These are phyloP conservation scores for Drosophila mimica DNA, from an alignment of 2,888 invertebrate species.

Conservation along the genomic window DNA sequence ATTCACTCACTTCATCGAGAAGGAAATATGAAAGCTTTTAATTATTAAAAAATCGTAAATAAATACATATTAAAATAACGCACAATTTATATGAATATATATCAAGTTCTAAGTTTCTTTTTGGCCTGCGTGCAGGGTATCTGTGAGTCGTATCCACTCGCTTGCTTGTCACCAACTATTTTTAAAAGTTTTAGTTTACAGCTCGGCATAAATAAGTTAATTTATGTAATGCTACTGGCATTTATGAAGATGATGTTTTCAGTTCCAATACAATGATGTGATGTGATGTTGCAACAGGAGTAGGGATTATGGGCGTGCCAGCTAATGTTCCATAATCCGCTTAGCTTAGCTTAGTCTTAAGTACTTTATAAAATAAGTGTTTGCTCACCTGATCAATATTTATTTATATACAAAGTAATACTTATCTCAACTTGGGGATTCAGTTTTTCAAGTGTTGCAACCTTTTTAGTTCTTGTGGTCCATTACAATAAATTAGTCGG, in stretches of 20 bases:
- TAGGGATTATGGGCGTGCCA: conserved; percentile 9
- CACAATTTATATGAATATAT: background rate
- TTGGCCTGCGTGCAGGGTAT: background rate
- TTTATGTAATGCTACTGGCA: conserved; percentile 41
- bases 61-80: background rate
- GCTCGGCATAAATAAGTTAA: conserved; percentile 53
- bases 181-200: conserved; percentile 49
- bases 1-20: background rate
- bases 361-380: background rate
- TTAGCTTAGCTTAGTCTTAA: conserved; percentile 24
- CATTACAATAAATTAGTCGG: conserved; percentile 37
- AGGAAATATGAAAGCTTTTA: background rate
- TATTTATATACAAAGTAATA: background rate
- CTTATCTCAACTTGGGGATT: no score
- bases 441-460: background rate
- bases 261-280: conserved; percentile 9
- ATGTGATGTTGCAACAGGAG: background rate
- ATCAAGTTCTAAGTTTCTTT: fast-evolving
- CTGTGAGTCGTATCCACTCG: background rate
- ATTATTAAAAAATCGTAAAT: background rate
- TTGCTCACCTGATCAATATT: conserved; percentile 4
- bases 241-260: conserved; percentile 32
- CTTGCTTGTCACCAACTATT: background rate
- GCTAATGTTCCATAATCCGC: conserved; percentile 33
- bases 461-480: conserved; percentile 2